Conservation (phyloP, 2,113 vertebrate genomes). For the Carassius gibelio region DNA sequence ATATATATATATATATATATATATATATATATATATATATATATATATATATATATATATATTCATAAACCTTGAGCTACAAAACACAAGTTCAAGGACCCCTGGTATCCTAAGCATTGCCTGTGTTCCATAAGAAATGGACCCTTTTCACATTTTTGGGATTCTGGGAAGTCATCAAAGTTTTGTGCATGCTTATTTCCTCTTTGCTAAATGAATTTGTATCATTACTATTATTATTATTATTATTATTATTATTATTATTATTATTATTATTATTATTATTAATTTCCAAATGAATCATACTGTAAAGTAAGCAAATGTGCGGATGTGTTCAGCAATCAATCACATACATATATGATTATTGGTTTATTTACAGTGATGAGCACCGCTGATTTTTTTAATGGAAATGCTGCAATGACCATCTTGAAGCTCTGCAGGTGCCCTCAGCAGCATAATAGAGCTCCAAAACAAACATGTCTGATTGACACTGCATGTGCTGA, state of each 20-base stretch:
- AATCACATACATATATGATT: not conserved
- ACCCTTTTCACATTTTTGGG: too few species aligned
- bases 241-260: too few species aligned
- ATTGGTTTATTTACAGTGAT: not conserved
- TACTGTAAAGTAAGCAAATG: not conserved
- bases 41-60: not conserved
- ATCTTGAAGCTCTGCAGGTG: not conserved
- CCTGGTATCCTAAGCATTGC: not conserved
- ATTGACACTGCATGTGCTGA: not conserved
- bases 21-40: too few species aligned
- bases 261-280: too few species aligned
- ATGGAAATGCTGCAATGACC: not conserved
- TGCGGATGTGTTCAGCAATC: not conserved
- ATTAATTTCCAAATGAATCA: not conserved
- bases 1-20: too few species aligned
- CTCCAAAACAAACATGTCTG: not conserved
- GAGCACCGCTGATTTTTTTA: not conserved
- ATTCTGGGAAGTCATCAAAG: too few species aligned
- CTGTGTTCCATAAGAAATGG: not conserved
- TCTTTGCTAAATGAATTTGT: not conserved
- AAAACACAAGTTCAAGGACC: not conserved
- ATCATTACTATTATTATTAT: too few species aligned
- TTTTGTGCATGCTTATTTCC: too few species aligned
- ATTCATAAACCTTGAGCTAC: not conserved
- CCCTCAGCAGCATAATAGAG: not conserved